Conservation (phyloP, 2,888 invertebrate species). For the Brachyptera putata region DNA sequence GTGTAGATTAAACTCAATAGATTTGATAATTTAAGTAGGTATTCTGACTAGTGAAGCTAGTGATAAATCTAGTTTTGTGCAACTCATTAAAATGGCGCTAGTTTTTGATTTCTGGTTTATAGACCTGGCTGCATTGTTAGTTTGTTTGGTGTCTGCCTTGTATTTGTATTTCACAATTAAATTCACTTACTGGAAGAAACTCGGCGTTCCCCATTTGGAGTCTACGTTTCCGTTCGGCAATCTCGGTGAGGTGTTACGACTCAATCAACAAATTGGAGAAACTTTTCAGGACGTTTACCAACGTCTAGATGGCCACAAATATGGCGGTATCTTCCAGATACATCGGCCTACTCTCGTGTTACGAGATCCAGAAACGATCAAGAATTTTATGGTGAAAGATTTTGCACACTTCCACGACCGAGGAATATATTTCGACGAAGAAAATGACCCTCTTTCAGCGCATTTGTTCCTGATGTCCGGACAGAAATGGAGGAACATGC, state of each 20-base stretch:
- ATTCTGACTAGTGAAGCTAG: too few relatives aligned
- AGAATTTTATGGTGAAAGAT: constrained; percentile 1
- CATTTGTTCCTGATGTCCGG: constrained; percentile 57
- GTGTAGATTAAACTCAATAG: too few relatives aligned
- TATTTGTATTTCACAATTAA: not conserved
- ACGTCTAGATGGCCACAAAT: constrained; percentile 1
- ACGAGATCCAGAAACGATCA: not conserved
- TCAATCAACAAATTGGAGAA: not conserved
- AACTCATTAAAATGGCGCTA: not conserved
- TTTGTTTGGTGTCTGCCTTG: not conserved
- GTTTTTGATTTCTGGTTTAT: not conserved
- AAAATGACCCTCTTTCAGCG: constrained; percentile 56
- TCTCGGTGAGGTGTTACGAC: constrained; percentile 44
- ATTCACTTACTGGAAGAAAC: constrained; percentile 5
- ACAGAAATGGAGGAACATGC: constrained; percentile 58
- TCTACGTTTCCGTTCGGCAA: constrained; percentile 62
- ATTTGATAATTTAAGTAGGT: too few relatives aligned
- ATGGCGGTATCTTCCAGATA: constrained; percentile 2
- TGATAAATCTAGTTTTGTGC: not conserved
- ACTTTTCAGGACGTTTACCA: not conserved
- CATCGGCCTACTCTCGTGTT: not conserved
- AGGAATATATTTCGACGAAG: constrained; percentile 54
- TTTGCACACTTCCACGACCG: not conserved
- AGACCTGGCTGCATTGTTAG: not conserved
- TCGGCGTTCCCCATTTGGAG: not conserved